Conservation (phyloP, 2,888 invertebrate genomes). For the Tolmerus cingulatus region DNA sequence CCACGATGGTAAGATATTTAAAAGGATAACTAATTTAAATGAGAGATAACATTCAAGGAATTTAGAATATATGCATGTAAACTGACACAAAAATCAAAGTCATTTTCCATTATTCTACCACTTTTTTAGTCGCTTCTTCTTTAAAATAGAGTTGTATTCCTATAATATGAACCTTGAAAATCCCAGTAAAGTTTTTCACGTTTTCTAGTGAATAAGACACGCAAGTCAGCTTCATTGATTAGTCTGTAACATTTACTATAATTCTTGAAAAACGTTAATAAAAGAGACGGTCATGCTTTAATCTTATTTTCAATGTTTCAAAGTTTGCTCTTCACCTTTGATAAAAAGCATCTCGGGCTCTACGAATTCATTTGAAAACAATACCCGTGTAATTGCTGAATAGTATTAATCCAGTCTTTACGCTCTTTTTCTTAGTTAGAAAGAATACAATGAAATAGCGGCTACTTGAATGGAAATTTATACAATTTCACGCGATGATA, state of each 20-base stretch:
- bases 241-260: not conserved
- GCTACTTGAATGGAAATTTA: not conserved
- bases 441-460: not conserved
- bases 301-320: not conserved
- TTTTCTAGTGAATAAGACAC: not conserved
- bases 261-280: not conserved
- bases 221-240: not conserved
- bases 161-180: not conserved
- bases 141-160: not conserved
- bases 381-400: not conserved
- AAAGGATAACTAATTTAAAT: too few relatives aligned
- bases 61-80: too few relatives aligned
- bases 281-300: not conserved
- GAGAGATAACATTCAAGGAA: too few relatives aligned
- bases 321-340: not conserved
- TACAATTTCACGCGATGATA: not conserved
- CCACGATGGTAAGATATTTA: too few relatives aligned
- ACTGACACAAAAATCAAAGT: too few relatives aligned
- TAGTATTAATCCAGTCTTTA: not conserved
- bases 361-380: not conserved
- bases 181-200: not conserved
- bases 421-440: not conserved
- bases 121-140: not conserved
- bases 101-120: too few relatives aligned
- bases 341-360: not conserved